These are phyloP conservation scores for Chalcosyrphus nemorum DNA, from an alignment of 2,888 invertebrate genomes.

Conservation along the genomic window DNA sequence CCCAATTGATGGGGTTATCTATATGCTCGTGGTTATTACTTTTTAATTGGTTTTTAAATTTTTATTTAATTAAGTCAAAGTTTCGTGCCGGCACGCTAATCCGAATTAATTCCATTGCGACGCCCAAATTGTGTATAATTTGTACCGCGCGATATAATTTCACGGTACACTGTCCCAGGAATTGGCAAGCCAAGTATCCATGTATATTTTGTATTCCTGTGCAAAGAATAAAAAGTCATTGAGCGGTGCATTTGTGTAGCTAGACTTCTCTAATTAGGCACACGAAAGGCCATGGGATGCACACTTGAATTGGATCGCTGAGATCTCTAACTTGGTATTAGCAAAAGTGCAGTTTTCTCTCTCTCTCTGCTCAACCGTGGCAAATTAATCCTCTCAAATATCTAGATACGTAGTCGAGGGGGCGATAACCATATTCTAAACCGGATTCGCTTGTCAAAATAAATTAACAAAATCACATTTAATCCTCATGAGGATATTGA, in stretches of 20 bases:
- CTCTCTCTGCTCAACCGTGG: conserved; percentile 40
- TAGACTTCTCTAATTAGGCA: conserved; percentile 44
- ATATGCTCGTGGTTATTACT: conserved; percentile 54
- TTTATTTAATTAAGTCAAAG: conserved; percentile 68
- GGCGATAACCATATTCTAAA: conserved; percentile 14
- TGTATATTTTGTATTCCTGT: conserved; percentile 1
- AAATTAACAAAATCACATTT: conserved; percentile 63
- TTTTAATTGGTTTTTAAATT: conserved; percentile 71
- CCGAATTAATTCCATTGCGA: conserved; percentile 48
- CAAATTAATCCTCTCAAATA: conserved; percentile 35
- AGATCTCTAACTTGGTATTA: conserved; percentile 9
- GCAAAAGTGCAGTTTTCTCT: conserved; percentile 2
- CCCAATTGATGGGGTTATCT: conserved; percentile 20
- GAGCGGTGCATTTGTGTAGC: conserved; percentile 23
- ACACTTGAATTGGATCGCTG: conserved; percentile 31
- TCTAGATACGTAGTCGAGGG: too few species aligned
- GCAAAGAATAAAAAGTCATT: conserved; percentile 26
- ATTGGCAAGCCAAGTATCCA: conserved; percentile 9
- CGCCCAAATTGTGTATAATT: conserved; percentile 56
- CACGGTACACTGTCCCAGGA: conserved; percentile 18
- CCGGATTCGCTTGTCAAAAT: conserved; percentile 73
- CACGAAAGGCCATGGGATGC: conserved; percentile 51
- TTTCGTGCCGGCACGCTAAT: conserved; percentile 58
- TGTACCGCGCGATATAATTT: conserved; percentile 52
- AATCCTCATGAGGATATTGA: conserved; percentile 42